Conservation (phyloP, 2,888 invertebrate species). For the Patella caerulea region DNA sequence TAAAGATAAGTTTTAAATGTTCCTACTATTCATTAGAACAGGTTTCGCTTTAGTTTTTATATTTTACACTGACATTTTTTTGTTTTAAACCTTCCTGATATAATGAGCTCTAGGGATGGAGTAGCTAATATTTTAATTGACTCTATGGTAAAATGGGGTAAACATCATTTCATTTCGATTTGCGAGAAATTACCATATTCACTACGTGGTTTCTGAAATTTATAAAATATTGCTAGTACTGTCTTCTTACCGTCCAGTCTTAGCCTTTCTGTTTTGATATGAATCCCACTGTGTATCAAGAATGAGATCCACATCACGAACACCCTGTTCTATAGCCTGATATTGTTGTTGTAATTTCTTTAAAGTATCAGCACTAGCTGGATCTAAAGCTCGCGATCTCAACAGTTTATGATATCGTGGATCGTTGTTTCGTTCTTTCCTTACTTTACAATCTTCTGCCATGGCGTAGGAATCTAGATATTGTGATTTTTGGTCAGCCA, state of each 20-base stretch:
- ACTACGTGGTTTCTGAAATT: no score
- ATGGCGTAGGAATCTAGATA: constrained; percentile 72
- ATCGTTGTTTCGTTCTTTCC: constrained; percentile 67
- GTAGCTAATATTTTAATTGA: no score
- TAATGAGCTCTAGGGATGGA: no score
- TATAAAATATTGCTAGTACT: not conserved
- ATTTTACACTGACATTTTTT: no score
- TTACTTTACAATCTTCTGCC: constrained; percentile 69
- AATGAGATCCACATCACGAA: constrained; percentile 81
- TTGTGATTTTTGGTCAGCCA: constrained; percentile 75
- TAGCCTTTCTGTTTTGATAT: constrained; percentile 61
- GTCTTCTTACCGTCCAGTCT: constrained; percentile 28
- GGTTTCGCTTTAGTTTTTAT: no score
- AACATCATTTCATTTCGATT: no score
- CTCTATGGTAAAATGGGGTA: no score
- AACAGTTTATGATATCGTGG: constrained; percentile 64
- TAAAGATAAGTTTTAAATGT: no score
- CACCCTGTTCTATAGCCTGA: constrained; percentile 81
- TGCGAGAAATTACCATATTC: no score
- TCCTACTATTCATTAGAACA: no score
- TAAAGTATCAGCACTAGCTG: constrained; percentile 79
- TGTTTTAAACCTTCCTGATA: no score
- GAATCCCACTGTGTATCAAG: constrained; percentile 85
- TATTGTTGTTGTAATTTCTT: constrained; percentile 79
- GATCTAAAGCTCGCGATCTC: constrained; percentile 76